Evolutionary conservation across 2,113 vertebrate species (phyloP), one percentile per base, ranked within the genome.

Genomic region (Colossoma macropomum): DNA sequence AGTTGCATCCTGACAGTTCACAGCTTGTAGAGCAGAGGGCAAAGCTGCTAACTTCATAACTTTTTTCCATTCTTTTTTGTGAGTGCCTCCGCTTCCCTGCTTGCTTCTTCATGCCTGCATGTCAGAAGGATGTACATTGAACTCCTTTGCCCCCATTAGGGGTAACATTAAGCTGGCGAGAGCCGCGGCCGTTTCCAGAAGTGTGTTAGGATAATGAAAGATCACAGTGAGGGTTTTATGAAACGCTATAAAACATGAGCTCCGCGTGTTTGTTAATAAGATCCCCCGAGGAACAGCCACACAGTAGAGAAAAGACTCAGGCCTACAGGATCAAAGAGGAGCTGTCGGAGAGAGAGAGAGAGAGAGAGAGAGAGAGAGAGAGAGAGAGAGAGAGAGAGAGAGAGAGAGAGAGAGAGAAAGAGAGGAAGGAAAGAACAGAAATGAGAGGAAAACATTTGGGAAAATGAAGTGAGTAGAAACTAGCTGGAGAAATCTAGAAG

Each of bases 231-330:
- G 89, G 89, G 91, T 91, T 93, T 92, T 92, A 93, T 92, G 89
- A 91, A 87, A 86, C 89, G 90, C 91, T 92, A 92, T 93, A 92
- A 93, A 92, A 93, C 91, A 92, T 88, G 87, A 92, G 91, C 87
- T 89, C 83, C 89, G 87, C 6, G 86, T 89, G 90, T 93, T 92
- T 91, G 91, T 91, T 92, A 94, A 94, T 93, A 93, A 93, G 91
- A 92, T 90, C 93, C 84, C 92, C 12, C 77, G 92, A 92, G 93
- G 85, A 88, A 87, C 82, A 87, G 59, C 83, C 81, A 81, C 68
- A 81, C 32, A 6, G 52, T 12, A 69, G 72, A 71, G 85, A 80
- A 83, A 70, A 89, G 89, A 91, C 75, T 83, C 84, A 75, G 86
- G 87, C 86, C 90, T 89, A 82, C 65, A 54, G 88, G 90, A 90